Base-by-base conservation (phyloP, 2,888 invertebrate genomes). In the Trypoxylon attenuatum region DNA sequence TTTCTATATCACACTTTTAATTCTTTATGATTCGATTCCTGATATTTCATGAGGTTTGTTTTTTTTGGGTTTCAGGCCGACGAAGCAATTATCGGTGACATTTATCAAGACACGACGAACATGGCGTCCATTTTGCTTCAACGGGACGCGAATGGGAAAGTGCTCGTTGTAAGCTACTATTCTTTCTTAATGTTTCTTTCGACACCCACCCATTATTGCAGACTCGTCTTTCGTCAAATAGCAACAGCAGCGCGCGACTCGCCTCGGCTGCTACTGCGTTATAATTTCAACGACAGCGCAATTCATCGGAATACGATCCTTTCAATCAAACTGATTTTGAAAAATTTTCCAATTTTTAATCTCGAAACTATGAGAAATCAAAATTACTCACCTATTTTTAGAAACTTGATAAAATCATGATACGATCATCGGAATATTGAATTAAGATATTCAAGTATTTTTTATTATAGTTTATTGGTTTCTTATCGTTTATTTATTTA, bases 61-160 rank as follows among this genome's bases (percentile, higher is more conserved):
- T 57, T 23, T 25, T 49, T 25, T 49, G 47, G 42, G 10, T 77
- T 74, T 29, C 89, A 89, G 83, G 80, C 88, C 63, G 89, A 90
- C 52, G 91, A 92, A 77, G 91, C 92, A 77, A 93, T 94, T 65
- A 89, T 96, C 62, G 97, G 96, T 13, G 94, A 95, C 69, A 90
- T 95, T 41, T 97, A 94, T 88, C 96, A 97, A 87, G 97, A 97
- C 87, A 92, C 94, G 81, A 90, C 91, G 67, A 95, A 94, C 81
- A 93, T 94, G 88, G 96, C 97, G 6, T 96, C 97, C 2, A 90
- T 97, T 80, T 89, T 96, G 64, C 91, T 97, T 85, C 91, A 95
- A 82, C 92, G 92, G 77, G 95, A 96, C 85, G 90, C 92, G 62
- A 93, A 93, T 85, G 95, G 94, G 70, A 92, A 93, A 84, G 89